Evolutionary conservation across 2,113 vertebrate species (phyloP).

Genomic region (Delphinapterus leucas): DNA sequence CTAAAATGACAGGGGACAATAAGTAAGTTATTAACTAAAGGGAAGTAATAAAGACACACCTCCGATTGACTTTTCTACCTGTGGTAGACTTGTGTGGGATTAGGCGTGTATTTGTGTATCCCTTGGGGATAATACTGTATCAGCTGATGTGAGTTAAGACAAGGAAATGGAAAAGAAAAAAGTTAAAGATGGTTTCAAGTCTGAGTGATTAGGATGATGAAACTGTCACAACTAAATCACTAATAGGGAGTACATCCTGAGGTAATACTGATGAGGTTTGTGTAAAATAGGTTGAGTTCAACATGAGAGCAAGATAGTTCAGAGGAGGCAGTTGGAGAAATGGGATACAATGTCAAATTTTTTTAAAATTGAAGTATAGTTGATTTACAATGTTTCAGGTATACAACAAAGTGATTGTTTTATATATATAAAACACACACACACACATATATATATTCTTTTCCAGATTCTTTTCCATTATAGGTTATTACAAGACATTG

Average conservation of each 20-base stretch:
- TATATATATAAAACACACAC: background rate
- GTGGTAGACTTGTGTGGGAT: background rate
- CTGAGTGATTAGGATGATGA: background rate
- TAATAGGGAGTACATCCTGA: background rate
- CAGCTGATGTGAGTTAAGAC: background rate
- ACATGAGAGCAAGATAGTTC: background rate
- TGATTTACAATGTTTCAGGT: background rate
- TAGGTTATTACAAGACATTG: background rate
- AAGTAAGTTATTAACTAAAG: slow-evolving; percentile 7
- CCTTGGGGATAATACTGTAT: background rate
- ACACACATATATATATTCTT: background rate
- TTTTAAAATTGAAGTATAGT: background rate
- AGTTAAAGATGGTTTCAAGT: background rate
- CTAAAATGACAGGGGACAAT: background rate
- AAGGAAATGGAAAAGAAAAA: background rate
- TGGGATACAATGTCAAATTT: background rate
- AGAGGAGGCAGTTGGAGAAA: background rate
- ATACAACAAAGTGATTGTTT: background rate
- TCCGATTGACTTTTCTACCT: background rate
- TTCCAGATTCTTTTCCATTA: background rate
- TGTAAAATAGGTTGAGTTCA: background rate
- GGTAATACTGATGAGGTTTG: background rate
- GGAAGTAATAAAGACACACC: background rate
- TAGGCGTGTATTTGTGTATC: background rate
- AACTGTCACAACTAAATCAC: background rate